These are phyloP conservation scores for Dione juno DNA, from an alignment of 2,888 invertebrate genomes.

Conservation along the genomic window DNA sequence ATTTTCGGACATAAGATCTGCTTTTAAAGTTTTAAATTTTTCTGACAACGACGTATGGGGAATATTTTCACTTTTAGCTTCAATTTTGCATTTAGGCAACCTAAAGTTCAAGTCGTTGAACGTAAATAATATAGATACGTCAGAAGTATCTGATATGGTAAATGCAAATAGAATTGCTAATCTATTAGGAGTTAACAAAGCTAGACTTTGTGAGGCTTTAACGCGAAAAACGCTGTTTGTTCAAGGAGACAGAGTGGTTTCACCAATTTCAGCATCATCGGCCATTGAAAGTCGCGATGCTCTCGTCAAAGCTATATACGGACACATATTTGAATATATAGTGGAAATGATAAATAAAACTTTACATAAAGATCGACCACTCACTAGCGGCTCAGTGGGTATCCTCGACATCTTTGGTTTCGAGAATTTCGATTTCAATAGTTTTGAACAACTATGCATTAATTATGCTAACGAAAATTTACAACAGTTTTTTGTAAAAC, in stretches of 20 bases:
- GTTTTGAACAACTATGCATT: slow-evolving; percentile 98
- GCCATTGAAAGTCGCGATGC: slow-evolving; percentile 95
- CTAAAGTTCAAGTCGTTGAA: slow-evolving; percentile 90
- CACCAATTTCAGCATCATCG: slow-evolving; percentile 88
- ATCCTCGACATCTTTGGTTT: slow-evolving; percentile 98
- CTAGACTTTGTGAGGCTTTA: slow-evolving; percentile 89
- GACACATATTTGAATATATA: slow-evolving; percentile 94
- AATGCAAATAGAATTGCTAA: slow-evolving; percentile 88
- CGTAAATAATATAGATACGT: slow-evolving; percentile 93
- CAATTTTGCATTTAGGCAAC: slow-evolving; percentile 96
- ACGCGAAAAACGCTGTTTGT: slow-evolving; percentile 93
- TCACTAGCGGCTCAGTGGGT: slow-evolving; percentile 89
- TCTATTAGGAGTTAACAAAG: slow-evolving; percentile 88
- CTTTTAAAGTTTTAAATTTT: slow-evolving; percentile 96
- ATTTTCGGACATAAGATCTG: slow-evolving; percentile 93
- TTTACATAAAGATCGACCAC: slow-evolving; percentile 86
- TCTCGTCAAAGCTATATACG: slow-evolving; percentile 96
- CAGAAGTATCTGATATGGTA: slow-evolving; percentile 89
- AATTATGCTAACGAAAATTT: slow-evolving; percentile 98
- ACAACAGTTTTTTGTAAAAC: slow-evolving; percentile 97
- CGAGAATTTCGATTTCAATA: slow-evolving; percentile 95
- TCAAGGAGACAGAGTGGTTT: slow-evolving; percentile 91
- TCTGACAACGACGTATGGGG: slow-evolving; percentile 92
- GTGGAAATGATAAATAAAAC: slow-evolving; percentile 95
- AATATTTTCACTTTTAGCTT: slow-evolving; percentile 92